Evolutionary conservation across 53 echinoderm and acorn worm genomes (phyloP).

Genomic region (Echinarachnius parma): DNA sequence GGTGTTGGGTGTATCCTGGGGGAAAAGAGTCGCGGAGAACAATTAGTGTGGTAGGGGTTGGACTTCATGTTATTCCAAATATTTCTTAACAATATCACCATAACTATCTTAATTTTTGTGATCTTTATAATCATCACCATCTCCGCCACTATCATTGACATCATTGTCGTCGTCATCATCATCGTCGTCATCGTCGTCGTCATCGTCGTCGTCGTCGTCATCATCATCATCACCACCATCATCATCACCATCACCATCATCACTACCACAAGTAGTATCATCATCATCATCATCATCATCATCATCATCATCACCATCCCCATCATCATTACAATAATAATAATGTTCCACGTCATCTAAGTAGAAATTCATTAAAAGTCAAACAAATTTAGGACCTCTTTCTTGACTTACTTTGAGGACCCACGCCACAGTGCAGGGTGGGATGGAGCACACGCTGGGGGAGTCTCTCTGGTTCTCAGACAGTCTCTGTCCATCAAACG

Average conservation of each 20-base stretch:
- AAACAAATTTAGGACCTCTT: too few relatives aligned
- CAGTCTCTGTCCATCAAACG: slow-evolving; percentile 89
- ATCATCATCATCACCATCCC: slow-evolving; percentile 1
- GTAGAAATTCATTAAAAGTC: too few relatives aligned
- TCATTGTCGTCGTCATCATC: background rate
- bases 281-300: slow-evolving; percentile 17
- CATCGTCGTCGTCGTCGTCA: background rate
- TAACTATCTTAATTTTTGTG: too few relatives aligned
- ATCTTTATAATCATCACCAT: background rate
- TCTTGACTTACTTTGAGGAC: slow-evolving; percentile 64
- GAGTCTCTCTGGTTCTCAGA: slow-evolving; percentile 94
- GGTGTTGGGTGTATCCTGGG: slow-evolving; percentile 62
- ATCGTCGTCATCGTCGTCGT: background rate
- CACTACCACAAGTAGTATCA: background rate
- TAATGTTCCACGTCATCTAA: slow-evolving; percentile 11
- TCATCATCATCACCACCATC: background rate
- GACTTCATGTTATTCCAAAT: too few relatives aligned
- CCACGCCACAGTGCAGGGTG: slow-evolving; percentile 90
- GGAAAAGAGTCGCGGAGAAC: too few relatives aligned
- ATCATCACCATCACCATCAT: background rate
- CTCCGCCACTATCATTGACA: background rate
- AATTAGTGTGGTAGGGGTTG: too few relatives aligned
- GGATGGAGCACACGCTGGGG: slow-evolving; percentile 84
- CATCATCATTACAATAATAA: background rate
- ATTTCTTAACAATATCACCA: too few relatives aligned